Conservation (phyloP, 2,888 invertebrate genomes). For the Cyclophora punctaria region DNA sequence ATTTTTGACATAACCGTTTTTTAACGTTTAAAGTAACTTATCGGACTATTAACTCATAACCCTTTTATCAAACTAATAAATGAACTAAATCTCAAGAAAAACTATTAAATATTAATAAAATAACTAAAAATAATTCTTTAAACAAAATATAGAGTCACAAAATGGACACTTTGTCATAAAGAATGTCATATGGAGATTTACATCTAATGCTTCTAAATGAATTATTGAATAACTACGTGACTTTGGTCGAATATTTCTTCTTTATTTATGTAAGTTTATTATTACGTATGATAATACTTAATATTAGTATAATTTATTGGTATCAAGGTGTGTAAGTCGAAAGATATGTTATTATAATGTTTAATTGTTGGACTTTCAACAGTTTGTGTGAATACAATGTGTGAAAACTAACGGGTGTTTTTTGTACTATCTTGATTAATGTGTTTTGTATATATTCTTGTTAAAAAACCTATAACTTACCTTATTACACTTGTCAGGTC, state of each 20-base stretch:
- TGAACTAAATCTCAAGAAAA: background rate
- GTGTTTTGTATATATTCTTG: no score
- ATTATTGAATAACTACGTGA: slow-evolving; percentile 54
- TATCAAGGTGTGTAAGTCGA: background rate
- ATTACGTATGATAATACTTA: slow-evolving; percentile 8
- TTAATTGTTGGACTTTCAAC: background rate
- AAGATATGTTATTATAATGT: background rate
- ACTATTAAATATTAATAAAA: background rate
- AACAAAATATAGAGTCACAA: slow-evolving; percentile 24
- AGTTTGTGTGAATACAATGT: background rate
- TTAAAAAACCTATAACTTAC: no score
- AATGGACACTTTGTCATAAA: slow-evolving; percentile 36
- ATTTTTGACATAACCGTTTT: no score
- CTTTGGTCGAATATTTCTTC: slow-evolving; percentile 40
- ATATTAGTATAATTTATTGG: slow-evolving; percentile 2
- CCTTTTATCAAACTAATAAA: no score
- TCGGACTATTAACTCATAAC: no score
- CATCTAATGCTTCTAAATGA: slow-evolving; percentile 44
- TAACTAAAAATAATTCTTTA: slow-evolving; percentile 16
- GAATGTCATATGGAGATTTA: slow-evolving; percentile 41
- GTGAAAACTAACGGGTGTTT: no score
- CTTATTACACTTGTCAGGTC: no score
- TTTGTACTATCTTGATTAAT: no score
- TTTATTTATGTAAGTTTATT: slow-evolving; percentile 37
- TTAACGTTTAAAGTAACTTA: no score